Evolutionary conservation across 2,888 invertebrate genomes (phyloP).

Genomic region (Drosophila conformis): DNA sequence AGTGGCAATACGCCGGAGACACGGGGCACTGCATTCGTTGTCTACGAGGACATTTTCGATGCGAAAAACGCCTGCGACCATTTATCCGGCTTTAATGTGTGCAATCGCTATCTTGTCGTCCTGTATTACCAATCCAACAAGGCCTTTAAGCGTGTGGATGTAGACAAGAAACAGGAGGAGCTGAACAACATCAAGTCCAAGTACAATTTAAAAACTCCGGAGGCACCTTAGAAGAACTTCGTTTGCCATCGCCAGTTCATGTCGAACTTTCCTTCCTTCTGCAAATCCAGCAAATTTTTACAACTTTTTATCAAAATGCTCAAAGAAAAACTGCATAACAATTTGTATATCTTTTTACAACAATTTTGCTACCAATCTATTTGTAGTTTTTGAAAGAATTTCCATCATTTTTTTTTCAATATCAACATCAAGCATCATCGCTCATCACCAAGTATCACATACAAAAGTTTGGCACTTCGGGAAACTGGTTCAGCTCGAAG

Average conservation of each 20-base stretch:
- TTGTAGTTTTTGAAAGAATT: constrained; percentile 61
- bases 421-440: constrained; percentile 48
- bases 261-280: constrained; percentile 23
- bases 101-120: constrained; percentile 99
- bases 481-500: constrained; percentile 25
- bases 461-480: constrained; percentile 21
- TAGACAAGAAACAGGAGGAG: constrained; percentile 98
- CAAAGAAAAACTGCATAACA: constrained; percentile 18
- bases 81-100: constrained; percentile 99
- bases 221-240: constrained; percentile 59
- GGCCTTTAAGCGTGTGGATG: constrained; percentile 97
- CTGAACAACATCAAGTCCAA: constrained; percentile 97
- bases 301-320: constrained; percentile 29
- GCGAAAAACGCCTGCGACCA: constrained; percentile 99
- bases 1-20: constrained; percentile 99
- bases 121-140: constrained; percentile 98
- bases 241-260: constrained; percentile 8
- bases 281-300: constrained; percentile 15
- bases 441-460: constrained; percentile 57
- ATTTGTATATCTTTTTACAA: constrained; percentile 31
- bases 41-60: constrained; percentile 99
- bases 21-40: constrained; percentile 99
- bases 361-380: constrained; percentile 65
- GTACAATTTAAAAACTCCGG: constrained; percentile 90
- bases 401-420: constrained; percentile 50